Conservation (phyloP, 2,888 invertebrate genomes). For the Agonopterix heracliana region DNA sequence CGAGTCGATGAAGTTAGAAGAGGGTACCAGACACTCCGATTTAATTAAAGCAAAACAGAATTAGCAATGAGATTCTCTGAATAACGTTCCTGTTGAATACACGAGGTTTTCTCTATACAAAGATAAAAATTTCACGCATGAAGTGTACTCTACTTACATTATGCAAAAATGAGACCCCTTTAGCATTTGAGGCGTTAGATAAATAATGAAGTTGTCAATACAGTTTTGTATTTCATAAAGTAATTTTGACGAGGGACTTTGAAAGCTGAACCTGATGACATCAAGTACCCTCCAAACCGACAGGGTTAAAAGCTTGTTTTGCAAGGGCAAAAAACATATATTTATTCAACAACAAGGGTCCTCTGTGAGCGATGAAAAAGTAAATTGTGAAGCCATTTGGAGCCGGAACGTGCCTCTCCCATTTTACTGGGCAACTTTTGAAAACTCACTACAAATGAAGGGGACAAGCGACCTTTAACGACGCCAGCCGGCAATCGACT, state of each 20-base stretch:
- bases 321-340: slow-evolving; percentile 24
- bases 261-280: slow-evolving; percentile 27
- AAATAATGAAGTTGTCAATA: not conserved
- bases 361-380: slow-evolving; percentile 31
- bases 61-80: not conserved
- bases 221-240: slow-evolving; percentile 29
- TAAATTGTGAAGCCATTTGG: slow-evolving; percentile 30
- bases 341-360: slow-evolving; percentile 17
- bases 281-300: slow-evolving; percentile 27
- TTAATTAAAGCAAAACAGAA: slow-evolving; percentile 9
- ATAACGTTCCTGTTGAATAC: not conserved
- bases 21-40: not conserved
- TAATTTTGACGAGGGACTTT: slow-evolving; percentile 26
- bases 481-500: slow-evolving; percentile 12
- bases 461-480: slow-evolving; percentile 28
- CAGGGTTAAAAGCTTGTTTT: slow-evolving; percentile 30
- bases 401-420: slow-evolving; percentile 11
- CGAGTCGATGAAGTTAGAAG: too few species aligned
- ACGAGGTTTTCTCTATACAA: not conserved
- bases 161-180: too few species aligned
- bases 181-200: too few species aligned
- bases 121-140: too few species aligned
- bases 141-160: too few species aligned
- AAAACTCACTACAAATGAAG: slow-evolving; percentile 25
- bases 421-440: slow-evolving; percentile 21